phyloP scores from a whole-genome alignment of 2,113 vertebrate species.

The Poeciliopsis turrubarensis region DNA sequence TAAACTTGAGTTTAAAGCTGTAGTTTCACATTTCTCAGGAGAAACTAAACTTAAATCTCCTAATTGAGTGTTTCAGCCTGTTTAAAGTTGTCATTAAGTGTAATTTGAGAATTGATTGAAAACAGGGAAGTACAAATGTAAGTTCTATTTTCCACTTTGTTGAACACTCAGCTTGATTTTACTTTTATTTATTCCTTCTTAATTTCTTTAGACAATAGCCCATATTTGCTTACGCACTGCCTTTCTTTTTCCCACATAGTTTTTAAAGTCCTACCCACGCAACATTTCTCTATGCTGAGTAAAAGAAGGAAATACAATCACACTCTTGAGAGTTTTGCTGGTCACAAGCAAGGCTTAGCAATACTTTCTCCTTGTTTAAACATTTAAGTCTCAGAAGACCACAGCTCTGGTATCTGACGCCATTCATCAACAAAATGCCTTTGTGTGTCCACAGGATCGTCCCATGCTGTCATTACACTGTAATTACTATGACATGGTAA shows the following conservation, averaged over 20 bases:
- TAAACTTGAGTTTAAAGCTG: constrained; percentile 1
- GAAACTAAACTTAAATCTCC: background rate
- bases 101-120: background rate
- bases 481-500: constrained; percentile 16
- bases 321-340: constrained; percentile 55
- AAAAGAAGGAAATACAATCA: constrained; percentile 17
- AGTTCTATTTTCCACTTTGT: background rate
- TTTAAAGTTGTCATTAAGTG: background rate
- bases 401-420: constrained; percentile 37
- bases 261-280: constrained; percentile 29
- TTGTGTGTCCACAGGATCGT: constrained; percentile 24
- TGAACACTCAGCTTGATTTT: constrained; percentile 13
- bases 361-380: constrained; percentile 56
- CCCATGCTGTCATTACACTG: constrained; percentile 15
- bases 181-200: constrained; percentile 30
- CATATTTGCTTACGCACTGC: background rate
- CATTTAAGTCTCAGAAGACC: constrained; percentile 39
- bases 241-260: constrained; percentile 12
- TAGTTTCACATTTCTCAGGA: background rate
- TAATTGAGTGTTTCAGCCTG: background rate
- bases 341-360: constrained; percentile 49
- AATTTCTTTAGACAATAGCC: constrained; percentile 6
- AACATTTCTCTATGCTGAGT: constrained; percentile 29
- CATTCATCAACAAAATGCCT: constrained; percentile 30
- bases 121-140: background rate